These are phyloP conservation scores for Liopterus haemorrhoidalis DNA, from an alignment of 2,888 invertebrate genomes.

Conservation along the genomic window DNA sequence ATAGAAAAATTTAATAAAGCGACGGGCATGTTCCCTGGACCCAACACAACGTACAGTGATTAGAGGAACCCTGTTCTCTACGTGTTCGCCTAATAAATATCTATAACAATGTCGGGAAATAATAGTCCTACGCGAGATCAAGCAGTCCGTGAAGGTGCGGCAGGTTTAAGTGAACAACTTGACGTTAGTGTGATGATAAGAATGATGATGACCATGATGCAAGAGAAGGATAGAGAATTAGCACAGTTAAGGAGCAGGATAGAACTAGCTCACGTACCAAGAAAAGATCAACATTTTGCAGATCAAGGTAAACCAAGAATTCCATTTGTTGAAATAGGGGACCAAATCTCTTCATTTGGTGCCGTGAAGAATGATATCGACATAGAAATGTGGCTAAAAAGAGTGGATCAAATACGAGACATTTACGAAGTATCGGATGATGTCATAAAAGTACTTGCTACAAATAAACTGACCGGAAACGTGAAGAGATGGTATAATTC, in stretches of 20 bases:
- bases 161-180: no score
- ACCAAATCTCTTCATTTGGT: neutral
- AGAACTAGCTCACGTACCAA: neutral
- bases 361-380: neutral
- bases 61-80: no score
- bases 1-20: no score
- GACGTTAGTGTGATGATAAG: no score
- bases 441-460: conserved; percentile 10
- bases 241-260: neutral
- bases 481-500: conserved; percentile 11
- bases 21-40: no score
- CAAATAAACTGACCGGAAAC: conserved; percentile 11
- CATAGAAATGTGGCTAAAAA: conserved; percentile 11
- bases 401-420: conserved; percentile 2
- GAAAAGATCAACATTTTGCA: no score
- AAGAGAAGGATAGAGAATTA: conserved; percentile 1
- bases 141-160: no score
- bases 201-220: neutral
- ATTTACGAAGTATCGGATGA: conserved; percentile 8
- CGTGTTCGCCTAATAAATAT: no score
- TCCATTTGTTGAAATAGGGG: conserved; percentile 3
- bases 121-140: no score
- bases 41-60: no score
- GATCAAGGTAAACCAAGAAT: neutral
- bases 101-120: no score